Conservation (phyloP, 2,888 invertebrate genomes). For the Lathronympha strigana region DNA sequence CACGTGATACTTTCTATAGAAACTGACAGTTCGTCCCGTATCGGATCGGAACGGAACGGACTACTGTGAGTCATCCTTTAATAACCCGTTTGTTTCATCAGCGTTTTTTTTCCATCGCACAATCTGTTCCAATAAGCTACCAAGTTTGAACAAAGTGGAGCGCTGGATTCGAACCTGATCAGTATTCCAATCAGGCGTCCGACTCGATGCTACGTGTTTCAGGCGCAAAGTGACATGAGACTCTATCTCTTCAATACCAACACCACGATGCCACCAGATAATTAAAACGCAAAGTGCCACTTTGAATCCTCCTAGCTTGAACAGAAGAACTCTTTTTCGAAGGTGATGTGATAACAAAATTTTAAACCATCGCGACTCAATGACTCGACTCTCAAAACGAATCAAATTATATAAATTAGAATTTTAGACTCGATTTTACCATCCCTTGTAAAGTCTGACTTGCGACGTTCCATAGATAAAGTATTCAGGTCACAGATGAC, state of each 20-base stretch:
- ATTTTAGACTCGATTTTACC: not conserved
- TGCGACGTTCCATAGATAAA: not conserved
- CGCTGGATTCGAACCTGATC: constrained; percentile 33
- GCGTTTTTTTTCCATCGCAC: not conserved
- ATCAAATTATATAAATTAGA: not conserved
- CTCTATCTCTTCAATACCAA: no score
- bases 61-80: no score
- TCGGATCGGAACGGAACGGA: no score
- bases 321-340: no score
- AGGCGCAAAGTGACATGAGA: not conserved
- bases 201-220: not conserved
- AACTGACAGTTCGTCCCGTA: no score
- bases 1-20: no score
- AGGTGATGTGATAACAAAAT: no score
- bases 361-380: no score
- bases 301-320: no score
- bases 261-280: no score
- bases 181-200: constrained; percentile 25
- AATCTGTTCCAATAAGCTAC: constrained; percentile 3
- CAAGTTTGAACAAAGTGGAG: constrained; percentile 22
- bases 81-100: constrained; percentile 3
- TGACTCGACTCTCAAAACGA: no score
- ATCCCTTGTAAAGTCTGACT: not conserved
- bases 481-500: not conserved
- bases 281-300: no score